Evolutionary conservation across 2,888 invertebrate genomes (phyloP).

Genomic region (Drosophila conformis): DNA sequence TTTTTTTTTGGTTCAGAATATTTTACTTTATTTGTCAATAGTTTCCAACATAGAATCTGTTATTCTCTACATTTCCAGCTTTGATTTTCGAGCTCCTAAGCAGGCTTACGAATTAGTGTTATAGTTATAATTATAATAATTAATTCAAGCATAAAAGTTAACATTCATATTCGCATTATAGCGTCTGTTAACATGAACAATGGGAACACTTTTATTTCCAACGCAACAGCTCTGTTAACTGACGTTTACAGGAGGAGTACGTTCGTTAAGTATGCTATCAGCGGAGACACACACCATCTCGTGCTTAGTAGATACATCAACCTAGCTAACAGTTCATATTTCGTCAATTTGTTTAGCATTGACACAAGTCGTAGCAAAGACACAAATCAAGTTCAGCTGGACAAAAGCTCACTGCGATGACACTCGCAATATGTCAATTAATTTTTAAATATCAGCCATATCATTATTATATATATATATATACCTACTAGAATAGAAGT

Average conservation of each 20-base stretch:
- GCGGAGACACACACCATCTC: not conserved
- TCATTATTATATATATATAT: too few species aligned
- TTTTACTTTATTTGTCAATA: too few species aligned
- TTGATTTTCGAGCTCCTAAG: too few species aligned
- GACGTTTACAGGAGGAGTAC: not conserved
- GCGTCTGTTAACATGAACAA: not conserved
- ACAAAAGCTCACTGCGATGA: conserved; percentile 11
- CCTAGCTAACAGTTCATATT: not conserved
- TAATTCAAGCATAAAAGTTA: not conserved
- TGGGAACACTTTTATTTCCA: not conserved
- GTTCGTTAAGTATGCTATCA: conserved; percentile 19
- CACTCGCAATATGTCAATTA: not conserved
- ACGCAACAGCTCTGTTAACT: not conserved
- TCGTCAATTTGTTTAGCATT: conserved; percentile 22
- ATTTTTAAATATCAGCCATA: not conserved
- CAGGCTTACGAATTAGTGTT: not conserved
- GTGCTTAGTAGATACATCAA: not conserved
- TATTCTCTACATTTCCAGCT: not conserved
- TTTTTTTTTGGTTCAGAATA: not conserved
- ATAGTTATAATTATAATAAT: not conserved
- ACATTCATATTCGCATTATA: not conserved
- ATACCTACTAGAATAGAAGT: not conserved
- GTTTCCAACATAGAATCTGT: too few species aligned
- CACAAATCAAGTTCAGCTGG: not conserved
- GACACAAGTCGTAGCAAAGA: conserved; percentile 4